Evolutionary conservation across 2,888 invertebrate species (phyloP).

Genomic region (Thymelicus lineola): DNA sequence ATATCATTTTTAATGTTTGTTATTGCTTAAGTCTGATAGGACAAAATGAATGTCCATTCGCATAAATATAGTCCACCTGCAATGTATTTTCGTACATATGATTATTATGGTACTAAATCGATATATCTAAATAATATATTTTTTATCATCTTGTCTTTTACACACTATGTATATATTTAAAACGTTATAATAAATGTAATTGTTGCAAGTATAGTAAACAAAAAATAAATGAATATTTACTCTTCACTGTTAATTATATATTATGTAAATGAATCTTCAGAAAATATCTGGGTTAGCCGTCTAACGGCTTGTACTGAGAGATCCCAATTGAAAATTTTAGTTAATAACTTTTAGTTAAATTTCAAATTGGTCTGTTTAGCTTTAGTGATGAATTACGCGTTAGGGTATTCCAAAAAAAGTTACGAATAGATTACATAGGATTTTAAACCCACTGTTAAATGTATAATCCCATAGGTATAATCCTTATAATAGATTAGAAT

Average conservation of each 20-base stretch:
- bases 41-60: constrained; percentile 2
- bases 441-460: background rate
- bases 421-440: background rate
- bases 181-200: background rate
- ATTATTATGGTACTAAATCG: constrained; percentile 27
- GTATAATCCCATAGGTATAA: background rate
- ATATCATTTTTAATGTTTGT: background rate
- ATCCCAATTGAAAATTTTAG: background rate
- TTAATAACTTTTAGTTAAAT: background rate
- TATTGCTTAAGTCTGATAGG: constrained; percentile 1
- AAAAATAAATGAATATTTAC: background rate
- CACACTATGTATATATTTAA: background rate
- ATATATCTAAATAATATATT: constrained; percentile 27
- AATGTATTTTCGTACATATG: constrained; percentile 24
- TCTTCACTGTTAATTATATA: background rate
- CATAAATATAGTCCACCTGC: constrained; percentile 3
- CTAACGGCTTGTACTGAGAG: background rate
- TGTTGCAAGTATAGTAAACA: background rate
- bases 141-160: constrained; percentile 30
- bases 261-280: background rate
- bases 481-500: background rate
- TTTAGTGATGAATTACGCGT: background rate
- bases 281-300: background rate
- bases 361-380: background rate
- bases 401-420: constrained; percentile 3